phyloP scores from a whole-genome alignment of 2,113 vertebrate genomes.

The Alethe diademata region DNA sequence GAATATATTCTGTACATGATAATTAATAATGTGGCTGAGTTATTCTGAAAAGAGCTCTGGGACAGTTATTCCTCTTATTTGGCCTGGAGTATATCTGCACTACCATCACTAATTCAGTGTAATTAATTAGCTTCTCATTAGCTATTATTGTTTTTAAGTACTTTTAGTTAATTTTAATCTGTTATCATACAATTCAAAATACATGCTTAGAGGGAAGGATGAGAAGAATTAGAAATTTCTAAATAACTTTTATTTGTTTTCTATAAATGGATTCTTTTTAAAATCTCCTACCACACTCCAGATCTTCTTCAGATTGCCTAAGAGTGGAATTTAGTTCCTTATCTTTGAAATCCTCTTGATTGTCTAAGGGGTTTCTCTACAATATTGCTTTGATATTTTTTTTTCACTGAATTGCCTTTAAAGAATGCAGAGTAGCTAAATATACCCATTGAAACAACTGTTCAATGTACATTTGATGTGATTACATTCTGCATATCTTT shows the following conservation, averaged over 20 bases:
- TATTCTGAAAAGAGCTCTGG: not conserved
- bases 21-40: not conserved
- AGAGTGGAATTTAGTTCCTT: not conserved
- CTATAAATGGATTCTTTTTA: not conserved
- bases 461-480: slow-evolving; percentile 15
- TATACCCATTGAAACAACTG: slow-evolving; percentile 23
- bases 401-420: not conserved
- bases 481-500: slow-evolving; percentile 39
- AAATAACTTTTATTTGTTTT: not conserved
- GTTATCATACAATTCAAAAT: not conserved
- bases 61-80: not conserved
- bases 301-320: not conserved
- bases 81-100: not conserved
- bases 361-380: not conserved
- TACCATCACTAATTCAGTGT: not conserved
- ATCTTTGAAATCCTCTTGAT: not conserved
- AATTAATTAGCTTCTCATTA: not conserved
- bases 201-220: not conserved
- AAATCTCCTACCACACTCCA: not conserved
- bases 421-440: not conserved
- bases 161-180: not conserved
- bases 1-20: not conserved
- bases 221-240: not conserved
- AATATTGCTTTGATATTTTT: not conserved
- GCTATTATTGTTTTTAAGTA: not conserved